Conservation (phyloP, 2,113 vertebrate species). For the Gymnobelideus leadbeateri region DNA sequence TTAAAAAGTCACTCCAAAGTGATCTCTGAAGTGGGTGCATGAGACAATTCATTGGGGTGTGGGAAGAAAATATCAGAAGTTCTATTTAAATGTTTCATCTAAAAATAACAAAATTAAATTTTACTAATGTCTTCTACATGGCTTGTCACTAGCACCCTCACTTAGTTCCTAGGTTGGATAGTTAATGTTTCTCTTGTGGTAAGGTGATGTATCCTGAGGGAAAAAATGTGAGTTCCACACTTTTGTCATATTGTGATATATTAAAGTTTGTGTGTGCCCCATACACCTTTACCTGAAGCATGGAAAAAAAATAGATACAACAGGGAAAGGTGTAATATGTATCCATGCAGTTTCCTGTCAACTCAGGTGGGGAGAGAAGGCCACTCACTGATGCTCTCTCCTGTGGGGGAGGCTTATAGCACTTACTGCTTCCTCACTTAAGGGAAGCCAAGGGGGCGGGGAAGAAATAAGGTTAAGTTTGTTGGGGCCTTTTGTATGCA, state of each 20-base stretch:
- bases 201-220: neutral
- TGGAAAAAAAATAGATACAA: neutral
- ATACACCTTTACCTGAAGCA: neutral
- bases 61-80: neutral
- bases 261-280: neutral
- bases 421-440: neutral
- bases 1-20: neutral
- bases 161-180: neutral
- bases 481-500: neutral
- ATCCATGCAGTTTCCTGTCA: neutral
- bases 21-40: neutral
- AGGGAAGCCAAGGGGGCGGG: neutral
- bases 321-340: neutral
- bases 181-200: neutral
- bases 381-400: neutral
- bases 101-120: neutral
- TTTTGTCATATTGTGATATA: neutral
- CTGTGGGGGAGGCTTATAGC: neutral
- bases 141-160: neutral
- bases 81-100: neutral
- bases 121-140: neutral
- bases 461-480: neutral
- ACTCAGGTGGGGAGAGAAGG: neutral
- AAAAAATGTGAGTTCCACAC: neutral
- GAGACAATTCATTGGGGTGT: neutral